phyloP scores from a whole-genome alignment of 2,797 vertebrate genomes.

The Girardinus metallicus region DNA sequence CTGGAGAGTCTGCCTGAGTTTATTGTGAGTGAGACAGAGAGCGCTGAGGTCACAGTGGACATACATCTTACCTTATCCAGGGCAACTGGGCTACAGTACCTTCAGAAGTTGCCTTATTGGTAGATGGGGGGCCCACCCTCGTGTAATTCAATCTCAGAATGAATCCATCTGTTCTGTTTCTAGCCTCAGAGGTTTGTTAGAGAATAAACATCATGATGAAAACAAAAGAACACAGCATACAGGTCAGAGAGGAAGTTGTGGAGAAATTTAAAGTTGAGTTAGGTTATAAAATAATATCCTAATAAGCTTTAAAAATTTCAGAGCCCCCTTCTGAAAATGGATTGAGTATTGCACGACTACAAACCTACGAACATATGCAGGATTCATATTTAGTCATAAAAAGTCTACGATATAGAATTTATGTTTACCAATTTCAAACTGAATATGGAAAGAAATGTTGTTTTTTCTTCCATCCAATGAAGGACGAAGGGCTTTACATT shows the following conservation, averaged over 20 bases:
- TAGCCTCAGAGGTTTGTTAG: not conserved
- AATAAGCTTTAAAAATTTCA: not conserved
- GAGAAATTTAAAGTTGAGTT: not conserved
- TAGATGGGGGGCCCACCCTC: not conserved
- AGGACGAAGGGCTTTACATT: not conserved
- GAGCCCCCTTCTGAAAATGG: not conserved
- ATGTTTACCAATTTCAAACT: not conserved
- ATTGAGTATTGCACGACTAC: not conserved
- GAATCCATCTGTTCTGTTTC: not conserved
- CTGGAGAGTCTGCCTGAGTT: conserved; percentile 90
- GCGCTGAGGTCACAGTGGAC: not conserved
- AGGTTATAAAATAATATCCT: not conserved
- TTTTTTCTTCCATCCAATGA: not conserved
- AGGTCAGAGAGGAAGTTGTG: not conserved
- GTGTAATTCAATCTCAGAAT: not conserved
- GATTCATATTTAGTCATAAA: not conserved
- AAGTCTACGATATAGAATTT: not conserved
- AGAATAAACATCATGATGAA: not conserved
- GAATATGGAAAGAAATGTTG: not conserved
- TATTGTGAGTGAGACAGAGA: conserved; percentile 80
- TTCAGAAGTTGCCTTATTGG: not conserved
- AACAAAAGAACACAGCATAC: not conserved
- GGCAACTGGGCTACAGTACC: not conserved
- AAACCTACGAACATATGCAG: not conserved
- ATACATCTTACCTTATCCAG: not conserved